Evolutionary conservation across 1,140 invertebrate species (phyloP).

Genomic region (Stegodyphus dumicola): DNA sequence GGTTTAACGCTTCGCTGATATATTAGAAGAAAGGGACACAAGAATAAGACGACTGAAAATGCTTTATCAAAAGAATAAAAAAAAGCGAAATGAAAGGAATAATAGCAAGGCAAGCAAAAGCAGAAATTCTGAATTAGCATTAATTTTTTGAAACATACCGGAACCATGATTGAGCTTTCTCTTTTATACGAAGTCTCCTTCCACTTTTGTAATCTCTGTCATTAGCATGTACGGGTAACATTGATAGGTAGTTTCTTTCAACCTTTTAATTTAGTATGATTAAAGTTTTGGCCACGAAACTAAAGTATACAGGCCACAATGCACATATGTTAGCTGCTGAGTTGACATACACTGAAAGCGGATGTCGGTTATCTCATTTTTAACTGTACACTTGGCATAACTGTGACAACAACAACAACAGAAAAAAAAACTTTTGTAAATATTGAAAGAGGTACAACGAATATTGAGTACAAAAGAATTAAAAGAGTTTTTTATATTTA

Average conservation of each 20-base stretch:
- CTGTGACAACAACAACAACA: neutral
- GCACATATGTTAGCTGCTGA: slow-evolving; percentile 30
- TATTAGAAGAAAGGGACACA: no score
- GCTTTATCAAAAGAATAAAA: no score
- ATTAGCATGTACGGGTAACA: slow-evolving; percentile 69
- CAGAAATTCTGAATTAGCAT: no score
- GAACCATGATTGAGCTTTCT: slow-evolving; percentile 69
- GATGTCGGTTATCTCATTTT: neutral
- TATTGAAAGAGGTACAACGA: no score
- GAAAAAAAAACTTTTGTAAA: no score
- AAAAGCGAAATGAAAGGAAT: no score
- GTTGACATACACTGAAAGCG: no score
- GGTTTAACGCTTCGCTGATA: no score
- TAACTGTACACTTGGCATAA: neutral
- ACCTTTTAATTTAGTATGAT: neutral
- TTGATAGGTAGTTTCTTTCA: slow-evolving; percentile 59
- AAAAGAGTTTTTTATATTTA: no score
- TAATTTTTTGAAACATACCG: slow-evolving; percentile 64
- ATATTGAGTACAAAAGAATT: no score
- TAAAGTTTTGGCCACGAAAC: neutral
- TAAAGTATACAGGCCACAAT: neutral
- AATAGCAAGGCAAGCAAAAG: no score
- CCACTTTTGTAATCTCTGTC: slow-evolving; percentile 67
- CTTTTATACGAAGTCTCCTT: slow-evolving; percentile 66
- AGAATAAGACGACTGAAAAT: no score